Conservation (phyloP, 2,113 vertebrate species). For the Fregata magnificens region DNA sequence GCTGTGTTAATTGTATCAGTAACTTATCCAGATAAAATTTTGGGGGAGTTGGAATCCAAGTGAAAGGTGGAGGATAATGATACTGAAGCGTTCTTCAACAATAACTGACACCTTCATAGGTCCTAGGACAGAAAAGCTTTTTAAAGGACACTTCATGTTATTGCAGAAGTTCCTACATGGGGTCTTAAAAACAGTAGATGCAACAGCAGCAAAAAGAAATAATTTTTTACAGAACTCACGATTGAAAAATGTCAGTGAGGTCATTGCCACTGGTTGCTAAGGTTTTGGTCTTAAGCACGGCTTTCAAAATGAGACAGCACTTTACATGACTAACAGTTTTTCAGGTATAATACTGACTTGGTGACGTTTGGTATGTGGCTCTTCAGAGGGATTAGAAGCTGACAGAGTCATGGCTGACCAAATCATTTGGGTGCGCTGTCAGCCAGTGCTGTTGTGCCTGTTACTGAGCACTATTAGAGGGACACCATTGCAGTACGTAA, state of each 20-base stretch:
- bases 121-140: not conserved
- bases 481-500: not conserved
- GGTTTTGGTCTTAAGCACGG: not conserved
- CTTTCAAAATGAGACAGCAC: not conserved
- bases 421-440: not conserved
- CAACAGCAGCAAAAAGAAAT: not conserved
- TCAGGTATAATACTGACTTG: not conserved
- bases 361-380: fast-evolving
- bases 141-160: not conserved
- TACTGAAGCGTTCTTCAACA: not conserved
- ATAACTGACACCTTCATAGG: not conserved
- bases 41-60: not conserved
- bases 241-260: not conserved
- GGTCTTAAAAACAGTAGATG: not conserved
- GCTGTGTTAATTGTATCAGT: not conserved
- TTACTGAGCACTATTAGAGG: not conserved
- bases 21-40: not conserved
- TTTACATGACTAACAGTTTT: not conserved
- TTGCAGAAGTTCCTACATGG: not conserved
- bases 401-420: not conserved
- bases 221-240: not conserved
- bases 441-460: not conserved
- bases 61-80: not conserved
- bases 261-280: not conserved
- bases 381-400: not conserved